These are phyloP conservation scores for Hydractinia echinata DNA, from an alignment of 30 jellyfish, hydroid and myxozoan species.

Conservation along the genomic window DNA sequence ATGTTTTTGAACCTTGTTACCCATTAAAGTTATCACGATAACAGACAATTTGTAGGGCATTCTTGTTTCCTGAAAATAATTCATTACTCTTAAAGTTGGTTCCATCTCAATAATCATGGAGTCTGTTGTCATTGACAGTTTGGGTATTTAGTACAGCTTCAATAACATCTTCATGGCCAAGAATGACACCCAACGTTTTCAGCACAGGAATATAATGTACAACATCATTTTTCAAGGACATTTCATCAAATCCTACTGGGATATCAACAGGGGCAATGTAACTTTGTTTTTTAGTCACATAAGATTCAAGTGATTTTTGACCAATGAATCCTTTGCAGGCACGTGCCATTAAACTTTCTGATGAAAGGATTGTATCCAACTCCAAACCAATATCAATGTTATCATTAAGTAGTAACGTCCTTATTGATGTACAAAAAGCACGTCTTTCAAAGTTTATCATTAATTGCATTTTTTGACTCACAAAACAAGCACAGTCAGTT, in stretches of 20 bases:
- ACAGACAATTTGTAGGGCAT: neutral
- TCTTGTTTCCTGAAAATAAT: neutral
- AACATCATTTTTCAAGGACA: no score
- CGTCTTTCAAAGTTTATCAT: neutral
- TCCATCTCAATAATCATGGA: no score
- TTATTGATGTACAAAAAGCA: no score
- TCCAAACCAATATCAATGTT: neutral
- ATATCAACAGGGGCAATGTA: neutral
- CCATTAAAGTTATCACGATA: conserved; percentile 8
- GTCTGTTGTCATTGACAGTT: no score
- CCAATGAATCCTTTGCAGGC: neutral
- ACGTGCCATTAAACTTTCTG: neutral
- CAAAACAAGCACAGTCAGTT: neutral
- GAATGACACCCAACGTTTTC: no score
- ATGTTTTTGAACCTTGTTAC: conserved; percentile 7
- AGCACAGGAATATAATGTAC: no score
- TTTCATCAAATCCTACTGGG: no score
- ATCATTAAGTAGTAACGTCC: neutral
- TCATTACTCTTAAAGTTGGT: neutral
- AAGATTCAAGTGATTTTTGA: neutral
- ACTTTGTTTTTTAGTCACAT: neutral
- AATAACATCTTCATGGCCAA: no score
- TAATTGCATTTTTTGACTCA: neutral
- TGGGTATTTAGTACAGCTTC: no score
- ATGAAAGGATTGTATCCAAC: neutral